A percentile compares a stretch with the other conserved stretches of the same genome.
Conservation (phyloP, 92 coral and sea anemone genomes). For the Porites lobata region DNA sequence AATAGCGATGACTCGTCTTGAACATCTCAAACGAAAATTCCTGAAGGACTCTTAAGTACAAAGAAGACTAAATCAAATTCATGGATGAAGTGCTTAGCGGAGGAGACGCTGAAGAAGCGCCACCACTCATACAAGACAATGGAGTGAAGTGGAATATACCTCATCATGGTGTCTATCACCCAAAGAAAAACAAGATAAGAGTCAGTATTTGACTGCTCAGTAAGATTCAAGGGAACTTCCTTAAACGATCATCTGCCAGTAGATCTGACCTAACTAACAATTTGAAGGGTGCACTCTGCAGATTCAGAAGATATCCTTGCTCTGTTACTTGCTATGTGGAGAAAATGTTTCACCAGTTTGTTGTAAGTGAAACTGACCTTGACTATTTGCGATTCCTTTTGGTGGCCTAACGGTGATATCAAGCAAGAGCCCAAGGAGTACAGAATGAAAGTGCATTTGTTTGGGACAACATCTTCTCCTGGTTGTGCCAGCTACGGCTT, state of each 20-base stretch:
- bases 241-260: slow-evolving; percentile 32
- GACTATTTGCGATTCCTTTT: too few relatives aligned
- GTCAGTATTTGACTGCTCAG: slow-evolving; percentile 27
- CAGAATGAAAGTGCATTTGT: not conserved
- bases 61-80: slow-evolving; percentile 37
- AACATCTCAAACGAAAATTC: slow-evolving; percentile 29
- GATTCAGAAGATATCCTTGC: not conserved
- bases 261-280: slow-evolving; percentile 38
- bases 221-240: slow-evolving; percentile 30
- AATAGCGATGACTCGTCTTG: slow-evolving; percentile 5
- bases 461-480: not conserved
- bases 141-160: slow-evolving; percentile 41
- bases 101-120: slow-evolving; percentile 29
- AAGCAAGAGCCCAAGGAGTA: too few relatives aligned
- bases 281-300: slow-evolving; percentile 1
- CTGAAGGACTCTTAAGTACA: slow-evolving; percentile 23
- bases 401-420: too few relatives aligned
- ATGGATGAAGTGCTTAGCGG: slow-evolving; percentile 23
- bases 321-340: slow-evolving; percentile 30
- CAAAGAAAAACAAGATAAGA: slow-evolving; percentile 44
- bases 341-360: slow-evolving; percentile 30
- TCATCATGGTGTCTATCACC: slow-evolving; percentile 34
- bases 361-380: not conserved
- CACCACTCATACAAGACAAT: not conserved
- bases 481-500: slow-evolving; percentile 5